These are phyloP conservation scores for Ramphastos sulfuratus DNA, from an alignment of 2,113 vertebrate species.

Conservation along the genomic window DNA sequence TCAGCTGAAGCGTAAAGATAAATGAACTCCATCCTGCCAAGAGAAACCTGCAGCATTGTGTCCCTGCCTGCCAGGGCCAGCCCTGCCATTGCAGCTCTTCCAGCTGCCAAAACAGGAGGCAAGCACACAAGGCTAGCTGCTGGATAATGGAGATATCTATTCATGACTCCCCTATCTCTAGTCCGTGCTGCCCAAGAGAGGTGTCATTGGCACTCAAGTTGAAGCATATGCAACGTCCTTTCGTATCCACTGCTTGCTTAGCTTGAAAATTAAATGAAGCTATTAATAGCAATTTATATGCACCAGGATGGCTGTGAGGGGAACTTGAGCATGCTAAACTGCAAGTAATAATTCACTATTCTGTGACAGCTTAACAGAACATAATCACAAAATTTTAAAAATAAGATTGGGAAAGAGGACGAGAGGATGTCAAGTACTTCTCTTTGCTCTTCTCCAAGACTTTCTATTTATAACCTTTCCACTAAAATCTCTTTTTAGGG, in stretches of 20 bases:
- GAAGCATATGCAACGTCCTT: neutral
- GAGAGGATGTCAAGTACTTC: neutral
- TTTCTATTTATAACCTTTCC: neutral
- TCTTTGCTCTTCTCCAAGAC: neutral
- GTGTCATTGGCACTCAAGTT: fast-evolving
- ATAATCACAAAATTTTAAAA: neutral
- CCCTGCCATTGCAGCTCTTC: neutral
- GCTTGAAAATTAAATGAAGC: constrained; percentile 1
- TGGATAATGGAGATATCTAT: fast-evolving
- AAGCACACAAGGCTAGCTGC: fast-evolving
- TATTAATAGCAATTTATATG: neutral
- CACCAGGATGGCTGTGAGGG: neutral
- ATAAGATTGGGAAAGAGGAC: neutral
- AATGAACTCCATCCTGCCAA: neutral
- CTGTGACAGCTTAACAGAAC: neutral
- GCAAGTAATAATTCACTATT: neutral
- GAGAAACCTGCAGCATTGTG: neutral
- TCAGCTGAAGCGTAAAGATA: neutral
- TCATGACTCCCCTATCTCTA: fast-evolving
- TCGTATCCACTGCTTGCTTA: neutral
- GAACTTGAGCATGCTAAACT: neutral
- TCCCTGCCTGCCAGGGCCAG: neutral
- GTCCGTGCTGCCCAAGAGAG: fast-evolving
- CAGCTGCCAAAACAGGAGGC: neutral
- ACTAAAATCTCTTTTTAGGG: neutral